phyloP scores from a whole-genome alignment of 1,140 invertebrate genomes.

The Drosophila rhopaloa region DNA sequence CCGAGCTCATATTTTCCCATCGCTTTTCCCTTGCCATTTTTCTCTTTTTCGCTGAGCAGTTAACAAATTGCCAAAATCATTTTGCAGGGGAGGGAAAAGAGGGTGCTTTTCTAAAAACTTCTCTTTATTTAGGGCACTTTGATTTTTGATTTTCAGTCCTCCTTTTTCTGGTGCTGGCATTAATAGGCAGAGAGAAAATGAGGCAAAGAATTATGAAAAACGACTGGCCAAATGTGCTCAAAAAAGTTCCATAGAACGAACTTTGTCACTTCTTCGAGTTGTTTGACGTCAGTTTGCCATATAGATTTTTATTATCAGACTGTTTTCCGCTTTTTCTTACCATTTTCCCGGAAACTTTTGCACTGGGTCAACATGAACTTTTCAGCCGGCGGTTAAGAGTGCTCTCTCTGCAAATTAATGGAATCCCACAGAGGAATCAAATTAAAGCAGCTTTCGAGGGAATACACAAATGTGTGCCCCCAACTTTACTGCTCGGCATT shows the following conservation, averaged over 20 bases:
- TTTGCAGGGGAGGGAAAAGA: constrained; percentile 35
- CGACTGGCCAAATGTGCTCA: constrained; percentile 57
- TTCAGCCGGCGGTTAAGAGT: constrained; percentile 1
- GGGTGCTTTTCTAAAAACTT: constrained; percentile 45
- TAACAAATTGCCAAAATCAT: constrained; percentile 72
- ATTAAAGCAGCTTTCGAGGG: constrained; percentile 28
- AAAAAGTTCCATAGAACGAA: constrained; percentile 52
- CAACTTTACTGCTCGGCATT: constrained; percentile 9
- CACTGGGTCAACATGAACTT: constrained; percentile 33
- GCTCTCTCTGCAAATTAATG: constrained; percentile 11
- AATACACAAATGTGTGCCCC: neutral
- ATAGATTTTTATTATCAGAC: constrained; percentile 56
- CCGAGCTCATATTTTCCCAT: constrained; percentile 55
- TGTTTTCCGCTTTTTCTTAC: constrained; percentile 10
- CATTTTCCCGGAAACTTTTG: constrained; percentile 22
- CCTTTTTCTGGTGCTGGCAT: constrained; percentile 44
- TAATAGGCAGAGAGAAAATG: constrained; percentile 51
- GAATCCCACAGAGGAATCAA: constrained; percentile 26
- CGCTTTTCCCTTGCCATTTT: constrained; percentile 1
- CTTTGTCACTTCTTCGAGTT: constrained; percentile 60
- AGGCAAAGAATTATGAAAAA: constrained; percentile 62
- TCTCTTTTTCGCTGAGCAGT: constrained; percentile 17
- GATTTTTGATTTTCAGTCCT: constrained; percentile 46
- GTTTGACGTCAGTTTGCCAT: constrained; percentile 50
- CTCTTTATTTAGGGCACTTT: constrained; percentile 63